phyloP scores from a whole-genome alignment of 2,113 vertebrate species.

The Psittacara wagleri region DNA sequence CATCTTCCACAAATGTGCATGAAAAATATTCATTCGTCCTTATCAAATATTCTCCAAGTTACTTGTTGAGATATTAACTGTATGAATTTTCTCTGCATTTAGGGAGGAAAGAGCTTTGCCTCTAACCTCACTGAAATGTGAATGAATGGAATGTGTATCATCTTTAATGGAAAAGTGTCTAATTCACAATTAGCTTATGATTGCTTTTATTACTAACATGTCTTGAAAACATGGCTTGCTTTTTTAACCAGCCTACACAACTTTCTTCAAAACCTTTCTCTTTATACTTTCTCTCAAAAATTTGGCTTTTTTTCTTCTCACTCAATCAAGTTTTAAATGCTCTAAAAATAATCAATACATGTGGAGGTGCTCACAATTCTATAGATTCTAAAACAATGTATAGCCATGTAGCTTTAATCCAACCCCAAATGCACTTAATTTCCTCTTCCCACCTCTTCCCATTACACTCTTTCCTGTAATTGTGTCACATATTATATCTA shows the following conservation, averaged over 20 bases:
- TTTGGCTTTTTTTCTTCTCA: accelerated
- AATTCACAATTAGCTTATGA: not conserved
- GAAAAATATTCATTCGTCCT: not conserved
- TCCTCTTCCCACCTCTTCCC: not conserved
- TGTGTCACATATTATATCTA: not conserved
- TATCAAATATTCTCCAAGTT: not conserved
- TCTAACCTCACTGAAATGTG: not conserved
- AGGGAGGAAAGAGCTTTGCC: not conserved
- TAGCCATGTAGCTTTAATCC: not conserved
- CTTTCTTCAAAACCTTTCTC: not conserved
- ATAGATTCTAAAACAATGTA: not conserved
- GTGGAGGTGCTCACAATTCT: not conserved
- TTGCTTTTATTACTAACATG: not conserved
- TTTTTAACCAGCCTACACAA: not conserved
- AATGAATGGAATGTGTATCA: not conserved
- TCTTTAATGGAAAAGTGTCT: not conserved
- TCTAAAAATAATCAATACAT: not conserved
- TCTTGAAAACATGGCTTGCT: not conserved
- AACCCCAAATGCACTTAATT: not conserved
- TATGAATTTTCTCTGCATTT: not conserved
- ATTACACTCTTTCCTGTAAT: not conserved
- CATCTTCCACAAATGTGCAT: not conserved
- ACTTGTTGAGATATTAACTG: not conserved
- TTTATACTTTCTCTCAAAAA: not conserved
- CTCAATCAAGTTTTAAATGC: not conserved